phyloP scores from a whole-genome alignment of 2,797 vertebrate species.

The Hozukius guyotensis region DNA sequence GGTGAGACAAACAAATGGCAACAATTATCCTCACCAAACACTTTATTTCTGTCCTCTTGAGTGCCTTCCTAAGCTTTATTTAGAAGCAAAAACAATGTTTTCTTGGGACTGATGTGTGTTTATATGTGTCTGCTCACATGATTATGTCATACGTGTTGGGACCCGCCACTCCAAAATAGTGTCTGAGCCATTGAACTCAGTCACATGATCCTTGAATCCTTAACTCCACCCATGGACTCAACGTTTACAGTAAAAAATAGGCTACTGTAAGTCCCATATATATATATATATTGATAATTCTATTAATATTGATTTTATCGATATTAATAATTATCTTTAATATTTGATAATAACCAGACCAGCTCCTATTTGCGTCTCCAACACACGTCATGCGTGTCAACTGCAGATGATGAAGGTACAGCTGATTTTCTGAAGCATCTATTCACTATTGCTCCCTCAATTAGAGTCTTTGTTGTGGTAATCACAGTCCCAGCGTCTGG shows the following conservation, averaged over 20 bases:
- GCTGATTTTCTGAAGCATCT: constrained; percentile 42
- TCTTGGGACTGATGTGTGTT: not conserved
- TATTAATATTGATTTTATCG: too few species aligned
- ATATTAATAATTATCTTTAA: too few species aligned
- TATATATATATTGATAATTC: too few species aligned
- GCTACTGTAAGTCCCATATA: too few species aligned
- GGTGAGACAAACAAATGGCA: constrained; percentile 16
- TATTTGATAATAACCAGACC: too few species aligned
- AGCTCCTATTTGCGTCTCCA: too few species aligned
- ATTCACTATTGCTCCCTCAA: constrained; percentile 41
- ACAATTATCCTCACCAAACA: constrained; percentile 1
- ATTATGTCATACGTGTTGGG: not conserved
- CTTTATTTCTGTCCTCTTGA: constrained; percentile 14
- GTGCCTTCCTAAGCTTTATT: not conserved
- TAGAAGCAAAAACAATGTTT: constrained; percentile 5
- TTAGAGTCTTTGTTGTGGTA: constrained; percentile 63
- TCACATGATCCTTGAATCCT: too few species aligned
- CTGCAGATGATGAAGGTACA: constrained; percentile 8
- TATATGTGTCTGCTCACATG: not conserved
- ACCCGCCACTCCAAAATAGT: too few species aligned
- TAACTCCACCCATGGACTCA: too few species aligned
- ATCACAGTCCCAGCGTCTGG: constrained; percentile 25
- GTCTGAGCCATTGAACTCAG: too few species aligned
- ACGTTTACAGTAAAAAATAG: too few species aligned
- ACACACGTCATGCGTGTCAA: not conserved